Base-by-base conservation (phyloP, 2,113 vertebrate genomes). In the Perca flavescens region DNA sequence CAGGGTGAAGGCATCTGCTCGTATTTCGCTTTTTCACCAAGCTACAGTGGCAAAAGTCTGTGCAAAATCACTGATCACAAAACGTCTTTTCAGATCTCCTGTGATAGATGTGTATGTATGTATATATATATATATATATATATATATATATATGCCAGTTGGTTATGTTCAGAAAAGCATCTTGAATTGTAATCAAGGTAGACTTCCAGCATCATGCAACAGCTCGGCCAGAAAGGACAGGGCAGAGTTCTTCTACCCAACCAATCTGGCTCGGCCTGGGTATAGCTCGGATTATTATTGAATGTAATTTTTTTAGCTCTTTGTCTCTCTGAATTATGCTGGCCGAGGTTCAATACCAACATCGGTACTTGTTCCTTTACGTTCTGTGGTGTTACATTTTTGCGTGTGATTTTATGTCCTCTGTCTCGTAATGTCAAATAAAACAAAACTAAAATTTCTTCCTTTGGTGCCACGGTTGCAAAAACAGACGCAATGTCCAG, bases 1-100 rank as follows among this genome's bases (percentile, higher is more conserved):
- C 76, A 52, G 11, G 77, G 72, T 85, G 84, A 82, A 73, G 88
- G 84, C 83, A 86, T 88, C 81, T 62, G 70, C 50, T 54, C 36
- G 31, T 6, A 10, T 69, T 77, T 64, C 0, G 19, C 22, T 21
- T 50, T 52, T 82, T 74, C 52, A 47, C n/a, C 1, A 2, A 65
- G 49, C 9, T 70, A 17, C 43, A 43, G 4, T 11, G 9, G 22
- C 6, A 52, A 47, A 73, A 74, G 60, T 6, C 3, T 22, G n/a
- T 22, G n/a, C 34, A 5, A 72, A 75, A 34, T 17, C 9, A 28
- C 50, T 36, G 2, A 13, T 25, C 13, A 60, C 6, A 43, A 70
- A 74, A 56, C 9, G 5, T 61, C 17, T 66, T 49, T 67, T 56
- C 8, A 9, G 2, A 36, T 62, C 15, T 65, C 22, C 17, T 53